Conservation (phyloP, 53 echinoderm and acorn worm genomes). For the Apostichopus leukothele region DNA sequence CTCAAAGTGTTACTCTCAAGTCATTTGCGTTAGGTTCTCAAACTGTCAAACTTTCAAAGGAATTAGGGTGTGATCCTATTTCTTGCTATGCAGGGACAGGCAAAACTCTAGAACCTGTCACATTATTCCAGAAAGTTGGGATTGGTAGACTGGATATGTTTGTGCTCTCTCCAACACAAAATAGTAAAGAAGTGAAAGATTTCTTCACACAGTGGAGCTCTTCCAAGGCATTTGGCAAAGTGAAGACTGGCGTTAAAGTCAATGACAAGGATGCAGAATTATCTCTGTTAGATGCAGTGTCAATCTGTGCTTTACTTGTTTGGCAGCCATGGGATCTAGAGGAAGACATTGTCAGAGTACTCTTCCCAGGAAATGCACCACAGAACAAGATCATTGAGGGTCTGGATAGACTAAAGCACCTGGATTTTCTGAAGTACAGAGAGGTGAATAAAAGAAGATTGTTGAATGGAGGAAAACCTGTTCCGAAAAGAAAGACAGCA, state of each 20-base stretch:
- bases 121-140: slow-evolving; percentile 96
- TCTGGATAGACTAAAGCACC: slow-evolving; percentile 83
- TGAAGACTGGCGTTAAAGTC: slow-evolving; percentile 90
- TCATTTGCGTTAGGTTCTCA: slow-evolving; percentile 70
- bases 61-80: slow-evolving; percentile 83
- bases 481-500: slow-evolving; percentile 60
- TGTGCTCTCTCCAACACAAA: slow-evolving; percentile 85
- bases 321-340: slow-evolving; percentile 94
- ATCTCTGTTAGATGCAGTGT: slow-evolving; percentile 78
- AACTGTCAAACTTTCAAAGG: slow-evolving; percentile 76
- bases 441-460: slow-evolving; percentile 63
- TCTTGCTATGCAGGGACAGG: slow-evolving; percentile 71
- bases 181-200: slow-evolving; percentile 95
- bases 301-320: slow-evolving; percentile 95
- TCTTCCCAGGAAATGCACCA: slow-evolving; percentile 97
- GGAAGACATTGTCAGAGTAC: slow-evolving; percentile 91
- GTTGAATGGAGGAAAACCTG: slow-evolving; percentile 54
- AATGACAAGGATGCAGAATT: slow-evolving; percentile 91
- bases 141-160: slow-evolving; percentile 97
- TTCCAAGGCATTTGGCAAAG: slow-evolving; percentile 82
- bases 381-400: slow-evolving; percentile 95
- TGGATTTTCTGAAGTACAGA: slow-evolving; percentile 81
- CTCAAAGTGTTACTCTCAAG: slow-evolving; percentile 68
- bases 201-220: slow-evolving; percentile 89
- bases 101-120: slow-evolving; percentile 89